Conservation (phyloP, 2,888 invertebrate genomes). For the Phania funesta region DNA sequence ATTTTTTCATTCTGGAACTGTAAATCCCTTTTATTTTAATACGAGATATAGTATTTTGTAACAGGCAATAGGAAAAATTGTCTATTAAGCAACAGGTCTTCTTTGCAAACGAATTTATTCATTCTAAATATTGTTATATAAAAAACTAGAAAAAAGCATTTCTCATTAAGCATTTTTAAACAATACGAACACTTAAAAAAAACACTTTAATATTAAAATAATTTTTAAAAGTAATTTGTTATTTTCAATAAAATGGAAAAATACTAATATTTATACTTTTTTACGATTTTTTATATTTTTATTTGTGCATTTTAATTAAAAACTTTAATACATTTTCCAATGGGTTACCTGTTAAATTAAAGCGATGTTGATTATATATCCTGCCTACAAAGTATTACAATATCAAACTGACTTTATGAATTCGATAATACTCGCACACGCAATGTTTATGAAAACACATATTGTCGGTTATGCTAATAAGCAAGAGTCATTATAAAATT, state of each 20-base stretch:
- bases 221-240: conserved; percentile 35
- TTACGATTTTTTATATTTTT: no score
- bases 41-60: neutral
- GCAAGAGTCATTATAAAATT: no score
- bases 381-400: no score
- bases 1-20: neutral
- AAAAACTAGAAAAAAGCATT: conserved; percentile 24
- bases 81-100: conserved; percentile 47
- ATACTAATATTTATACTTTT: neutral
- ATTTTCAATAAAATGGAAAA: conserved; percentile 45
- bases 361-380: no score
- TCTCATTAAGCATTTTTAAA: conserved; percentile 39
- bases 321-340: no score
- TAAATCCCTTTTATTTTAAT: neutral
- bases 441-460: no score
- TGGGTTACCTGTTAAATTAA: no score
- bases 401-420: no score
- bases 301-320: no score
- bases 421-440: no score
- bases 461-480: no score
- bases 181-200: neutral
- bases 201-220: conserved; percentile 4
- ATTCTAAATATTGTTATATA: conserved; percentile 46
- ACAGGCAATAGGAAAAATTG: neutral
- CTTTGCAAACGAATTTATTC: conserved; percentile 62